Conservation (phyloP, 2,113 vertebrate genomes). For the Sterrhoptilus dennistouni region DNA sequence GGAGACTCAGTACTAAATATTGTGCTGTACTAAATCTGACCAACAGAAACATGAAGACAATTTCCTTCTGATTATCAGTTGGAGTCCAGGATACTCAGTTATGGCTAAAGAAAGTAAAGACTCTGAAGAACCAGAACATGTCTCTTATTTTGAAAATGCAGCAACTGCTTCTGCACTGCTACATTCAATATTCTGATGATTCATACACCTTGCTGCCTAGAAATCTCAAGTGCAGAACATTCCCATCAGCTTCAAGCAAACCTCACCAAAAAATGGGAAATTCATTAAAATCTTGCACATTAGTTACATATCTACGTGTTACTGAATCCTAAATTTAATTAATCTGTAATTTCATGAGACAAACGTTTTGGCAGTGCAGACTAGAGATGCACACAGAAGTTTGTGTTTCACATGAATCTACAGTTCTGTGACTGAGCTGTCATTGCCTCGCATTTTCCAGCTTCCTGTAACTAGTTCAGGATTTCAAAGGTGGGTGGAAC, state of each 20-base stretch:
- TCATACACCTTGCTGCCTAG: neutral
- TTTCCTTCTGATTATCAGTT: neutral
- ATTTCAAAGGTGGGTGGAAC: neutral
- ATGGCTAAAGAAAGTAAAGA: neutral
- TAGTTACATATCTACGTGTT: neutral
- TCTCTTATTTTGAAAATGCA: neutral
- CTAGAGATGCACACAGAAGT: neutral
- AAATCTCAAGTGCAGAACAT: neutral
- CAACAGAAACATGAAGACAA: neutral
- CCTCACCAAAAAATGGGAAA: neutral
- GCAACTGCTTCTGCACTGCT: neutral
- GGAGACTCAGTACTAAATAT: neutral
- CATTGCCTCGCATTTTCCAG: neutral
- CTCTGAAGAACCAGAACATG: neutral
- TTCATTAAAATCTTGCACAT: neutral
- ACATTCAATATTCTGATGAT: neutral
- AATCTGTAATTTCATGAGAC: neutral
- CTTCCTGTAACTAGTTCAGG: neutral
- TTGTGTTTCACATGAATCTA: neutral
- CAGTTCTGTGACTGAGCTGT: neutral
- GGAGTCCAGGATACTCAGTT: neutral
- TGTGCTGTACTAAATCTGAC: neutral
- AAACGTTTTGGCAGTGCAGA: neutral
- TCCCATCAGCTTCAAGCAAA: neutral
- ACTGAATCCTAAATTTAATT: neutral